phyloP scores from a whole-genome alignment of 2,113 vertebrate genomes.

The Petrocephalus zakoni region DNA sequence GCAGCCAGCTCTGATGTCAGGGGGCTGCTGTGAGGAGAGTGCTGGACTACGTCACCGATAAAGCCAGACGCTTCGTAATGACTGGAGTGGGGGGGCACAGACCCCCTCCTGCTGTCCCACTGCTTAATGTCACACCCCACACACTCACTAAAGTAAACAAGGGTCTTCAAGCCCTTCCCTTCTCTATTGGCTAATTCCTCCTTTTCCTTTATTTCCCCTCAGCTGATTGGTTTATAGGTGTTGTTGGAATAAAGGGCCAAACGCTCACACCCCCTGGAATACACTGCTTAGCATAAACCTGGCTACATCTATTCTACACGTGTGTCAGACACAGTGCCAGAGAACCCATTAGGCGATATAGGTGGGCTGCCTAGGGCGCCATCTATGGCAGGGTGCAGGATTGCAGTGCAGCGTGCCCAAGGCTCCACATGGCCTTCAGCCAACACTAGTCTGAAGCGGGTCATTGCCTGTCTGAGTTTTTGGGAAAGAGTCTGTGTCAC shows the following conservation, averaged over 20 bases:
- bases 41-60: background rate
- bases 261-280: background rate
- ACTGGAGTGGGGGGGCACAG: background rate
- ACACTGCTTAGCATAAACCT: background rate
- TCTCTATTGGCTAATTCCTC: background rate
- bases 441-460: background rate
- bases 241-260: background rate
- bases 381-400: background rate
- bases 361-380: background rate
- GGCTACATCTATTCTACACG: background rate
- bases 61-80: background rate
- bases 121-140: background rate
- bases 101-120: background rate
- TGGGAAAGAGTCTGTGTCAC: background rate
- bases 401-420: background rate
- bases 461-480: background rate
- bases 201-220: background rate
- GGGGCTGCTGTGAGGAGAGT: background rate
- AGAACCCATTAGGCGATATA: background rate
- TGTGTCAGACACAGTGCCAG: background rate
- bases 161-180: background rate
- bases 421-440: background rate
- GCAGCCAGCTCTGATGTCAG: background rate
- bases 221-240: background rate
- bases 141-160: background rate